Conservation (phyloP, 2,113 vertebrate genomes). For the Mesocricetus auratus region DNA sequence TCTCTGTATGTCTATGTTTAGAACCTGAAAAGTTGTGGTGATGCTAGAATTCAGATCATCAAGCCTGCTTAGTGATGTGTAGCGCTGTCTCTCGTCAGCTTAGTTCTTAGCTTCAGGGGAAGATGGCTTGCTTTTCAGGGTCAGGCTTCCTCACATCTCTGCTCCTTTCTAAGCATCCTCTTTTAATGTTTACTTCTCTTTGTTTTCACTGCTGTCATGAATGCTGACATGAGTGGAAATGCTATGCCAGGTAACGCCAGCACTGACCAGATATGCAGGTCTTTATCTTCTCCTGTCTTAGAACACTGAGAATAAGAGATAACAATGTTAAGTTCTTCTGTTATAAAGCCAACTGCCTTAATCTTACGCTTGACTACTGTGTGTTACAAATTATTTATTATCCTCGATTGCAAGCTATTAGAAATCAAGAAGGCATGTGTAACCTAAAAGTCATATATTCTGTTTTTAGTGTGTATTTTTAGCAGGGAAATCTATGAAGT, state of each 20-base stretch:
- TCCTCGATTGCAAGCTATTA: constrained; percentile 21
- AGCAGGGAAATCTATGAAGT: constrained; percentile 30
- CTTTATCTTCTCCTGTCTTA: constrained; percentile 56
- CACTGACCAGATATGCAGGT: constrained; percentile 73
- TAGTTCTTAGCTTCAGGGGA: constrained; percentile 31
- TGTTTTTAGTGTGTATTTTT: constrained; percentile 52
- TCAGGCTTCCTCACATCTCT: constrained; percentile 58
- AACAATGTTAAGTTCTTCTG: constrained; percentile 39
- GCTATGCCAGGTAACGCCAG: constrained; percentile 89
- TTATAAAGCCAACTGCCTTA: constrained; percentile 51
- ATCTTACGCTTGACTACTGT: constrained; percentile 7
- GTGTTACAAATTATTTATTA: constrained; percentile 48
- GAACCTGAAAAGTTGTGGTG: constrained; percentile 41
- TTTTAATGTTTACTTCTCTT: constrained; percentile 88
- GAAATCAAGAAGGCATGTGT: constrained; percentile 23
- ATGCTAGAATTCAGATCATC: background rate
- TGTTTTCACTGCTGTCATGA: constrained; percentile 90
- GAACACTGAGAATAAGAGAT: constrained; percentile 18
- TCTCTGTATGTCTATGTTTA: background rate
- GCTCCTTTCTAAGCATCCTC: constrained; percentile 74
- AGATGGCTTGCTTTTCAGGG: constrained; percentile 45
- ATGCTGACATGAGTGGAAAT: constrained; percentile 89
- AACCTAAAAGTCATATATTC: constrained; percentile 38
- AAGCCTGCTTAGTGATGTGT: background rate
- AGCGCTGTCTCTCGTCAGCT: constrained; percentile 40